Evolutionary conservation across 2,113 vertebrate species (phyloP).

Genomic region (Malurus elegans): DNA sequence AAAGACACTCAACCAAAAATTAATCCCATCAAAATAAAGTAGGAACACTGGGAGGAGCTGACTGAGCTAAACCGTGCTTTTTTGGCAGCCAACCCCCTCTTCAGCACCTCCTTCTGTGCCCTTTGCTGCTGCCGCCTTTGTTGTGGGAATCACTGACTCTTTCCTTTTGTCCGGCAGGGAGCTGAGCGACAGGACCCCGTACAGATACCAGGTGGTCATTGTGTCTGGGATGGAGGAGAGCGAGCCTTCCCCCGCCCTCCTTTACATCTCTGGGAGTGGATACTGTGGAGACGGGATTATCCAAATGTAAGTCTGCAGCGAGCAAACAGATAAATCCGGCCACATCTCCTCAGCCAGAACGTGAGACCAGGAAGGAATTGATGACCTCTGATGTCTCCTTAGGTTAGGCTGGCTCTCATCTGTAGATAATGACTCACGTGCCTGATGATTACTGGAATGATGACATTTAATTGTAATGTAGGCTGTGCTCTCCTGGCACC

Average conservation of each 20-base stretch:
- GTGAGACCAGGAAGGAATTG: background rate
- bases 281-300: conserved; percentile 95
- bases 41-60: background rate
- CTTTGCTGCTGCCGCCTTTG: background rate
- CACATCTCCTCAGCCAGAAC: background rate
- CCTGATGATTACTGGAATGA: conserved; percentile 38
- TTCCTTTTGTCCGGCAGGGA: conserved; percentile 76
- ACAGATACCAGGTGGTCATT: conserved; percentile 86
- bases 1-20: background rate
- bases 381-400: conserved; percentile 23
- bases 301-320: conserved; percentile 80
- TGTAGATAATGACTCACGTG: conserved; percentile 26
- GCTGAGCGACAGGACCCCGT: conserved; percentile 72
- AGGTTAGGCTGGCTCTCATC: conserved; percentile 31
- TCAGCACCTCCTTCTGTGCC: background rate
- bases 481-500: conserved; percentile 54
- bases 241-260: conserved; percentile 82
- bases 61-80: background rate
- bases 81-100: background rate
- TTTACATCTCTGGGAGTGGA: conserved; percentile 83
- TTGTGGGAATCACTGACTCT: background rate
- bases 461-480: conserved; percentile 50
- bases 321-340: background rate
- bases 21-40: background rate
- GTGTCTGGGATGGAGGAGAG: conserved; percentile 83